Percentiles rank a stretch among this genome's conserved stretches.
Conservation (phyloP, 2,797 vertebrate genomes). For the Peromyscus eremicus region DNA sequence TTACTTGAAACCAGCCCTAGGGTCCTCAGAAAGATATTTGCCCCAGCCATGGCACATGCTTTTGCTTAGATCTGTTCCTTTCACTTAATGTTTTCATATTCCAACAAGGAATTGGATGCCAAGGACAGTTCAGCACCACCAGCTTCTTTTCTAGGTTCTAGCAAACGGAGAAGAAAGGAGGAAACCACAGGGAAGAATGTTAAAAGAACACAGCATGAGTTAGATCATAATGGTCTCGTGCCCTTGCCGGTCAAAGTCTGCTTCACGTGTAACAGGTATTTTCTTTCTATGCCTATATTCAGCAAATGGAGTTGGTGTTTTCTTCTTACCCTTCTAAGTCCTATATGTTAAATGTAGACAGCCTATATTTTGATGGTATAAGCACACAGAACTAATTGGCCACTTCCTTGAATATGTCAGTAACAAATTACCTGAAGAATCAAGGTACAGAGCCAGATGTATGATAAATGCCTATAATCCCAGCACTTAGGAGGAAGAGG, state of each 20-base stretch:
- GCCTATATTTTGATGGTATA: not conserved
- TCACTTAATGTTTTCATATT: conserved; percentile 53
- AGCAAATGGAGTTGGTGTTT: conserved; percentile 29
- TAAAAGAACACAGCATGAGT: conserved; percentile 96
- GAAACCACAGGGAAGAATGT: conserved; percentile 96
- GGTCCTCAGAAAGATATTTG: conserved; percentile 28
- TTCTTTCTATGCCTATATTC: conserved; percentile 15
- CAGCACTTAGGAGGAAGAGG: not conserved
- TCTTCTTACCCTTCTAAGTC: conserved; percentile 18
- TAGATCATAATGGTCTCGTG: conserved; percentile 97
- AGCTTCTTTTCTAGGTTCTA: conserved; percentile 92
- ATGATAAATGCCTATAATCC: not conserved
- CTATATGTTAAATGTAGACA: conserved; percentile 22
- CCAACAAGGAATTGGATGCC: conserved; percentile 61
- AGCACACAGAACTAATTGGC: not conserved
- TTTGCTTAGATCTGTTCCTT: conserved; percentile 56
- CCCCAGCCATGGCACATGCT: not conserved
- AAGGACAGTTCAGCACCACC: conserved; percentile 64
- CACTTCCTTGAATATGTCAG: conserved; percentile 41
- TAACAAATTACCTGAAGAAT: conserved; percentile 25
- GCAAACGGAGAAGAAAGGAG: conserved; percentile 97
- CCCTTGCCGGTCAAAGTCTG: conserved; percentile 98
- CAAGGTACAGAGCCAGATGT: not conserved
- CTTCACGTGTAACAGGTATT: conserved; percentile 97
- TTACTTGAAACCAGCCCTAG: not conserved